Evolutionary conservation across 2,888 invertebrate genomes (phyloP), one percentile per base, ranked within the genome.

Genomic region (Blastobasis lacticolella): DNA sequence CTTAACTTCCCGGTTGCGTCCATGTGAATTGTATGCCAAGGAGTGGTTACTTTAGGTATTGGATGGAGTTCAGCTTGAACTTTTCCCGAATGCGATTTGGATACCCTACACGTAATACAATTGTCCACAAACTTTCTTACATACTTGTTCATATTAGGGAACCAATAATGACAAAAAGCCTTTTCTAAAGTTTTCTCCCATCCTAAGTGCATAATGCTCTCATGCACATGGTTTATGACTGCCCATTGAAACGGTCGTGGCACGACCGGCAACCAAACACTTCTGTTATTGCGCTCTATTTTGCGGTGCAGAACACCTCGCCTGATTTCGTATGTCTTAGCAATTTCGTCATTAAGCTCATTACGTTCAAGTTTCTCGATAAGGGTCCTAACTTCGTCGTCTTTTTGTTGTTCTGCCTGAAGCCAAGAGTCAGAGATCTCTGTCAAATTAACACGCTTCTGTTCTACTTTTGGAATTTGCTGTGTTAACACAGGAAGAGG

Each of bases 1-100:
- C 59, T 61, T 1, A 69, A 52, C 52, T 64, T 67, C 6, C 65
- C 62, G 5, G 59, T 56, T 1, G 57, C 53, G 49, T 72, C 70
- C 0, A 67, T 60, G 49, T 71, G 70, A 7, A 70, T 10, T 0
- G 67, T 71, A 47, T 71, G 69, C 64, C 64, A 71, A 0, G 55
- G 54, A 8, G 57, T 55, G 4, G 48, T 43, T 1, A 54, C 41
- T 53, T 69, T 72, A 4, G 62, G 66, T 8, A 70, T 71, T 0
- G 69, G 61, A 44, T 71, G 69, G 2, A 71, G 46, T 43, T 63
- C 58, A 10, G 56, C 62, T 51, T 66, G 66, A 10, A 54, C 45
- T 52, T 59, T 63, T 6, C 71, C 72, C 5, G 67, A 62, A 6
- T 48, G 9, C 4, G 61, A 54, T 50, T 71, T 71, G 0, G 67